phyloP scores from a whole-genome alignment of 2,888 invertebrate genomes.

The Venustoraphidia nigricollis region DNA sequence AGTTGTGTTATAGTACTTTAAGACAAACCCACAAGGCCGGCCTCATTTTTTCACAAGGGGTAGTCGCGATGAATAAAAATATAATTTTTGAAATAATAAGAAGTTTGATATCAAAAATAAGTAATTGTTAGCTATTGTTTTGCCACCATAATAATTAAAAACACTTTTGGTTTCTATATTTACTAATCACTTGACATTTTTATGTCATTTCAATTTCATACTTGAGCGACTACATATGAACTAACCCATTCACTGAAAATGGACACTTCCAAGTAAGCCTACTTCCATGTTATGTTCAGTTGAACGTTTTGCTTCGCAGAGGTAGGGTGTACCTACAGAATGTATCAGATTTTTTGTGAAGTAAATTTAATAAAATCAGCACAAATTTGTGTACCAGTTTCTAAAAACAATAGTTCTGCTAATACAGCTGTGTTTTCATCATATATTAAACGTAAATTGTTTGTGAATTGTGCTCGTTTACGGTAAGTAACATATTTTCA shows the following conservation, averaged over 20 bases:
- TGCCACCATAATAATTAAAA: too few species aligned
- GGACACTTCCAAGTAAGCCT: constrained; percentile 31
- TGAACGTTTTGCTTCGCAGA: constrained; percentile 16
- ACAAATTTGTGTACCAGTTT: constrained; percentile 3
- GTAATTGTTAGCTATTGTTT: too few species aligned
- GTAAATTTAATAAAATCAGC: background rate
- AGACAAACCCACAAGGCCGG: constrained; percentile 1
- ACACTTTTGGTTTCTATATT: too few species aligned
- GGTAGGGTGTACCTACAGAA: constrained; percentile 28
- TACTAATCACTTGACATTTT: too few species aligned
- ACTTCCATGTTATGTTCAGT: constrained; percentile 6
- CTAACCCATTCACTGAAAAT: constrained; percentile 13
- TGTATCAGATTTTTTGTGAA: constrained; percentile 24
- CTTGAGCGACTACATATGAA: too few species aligned
- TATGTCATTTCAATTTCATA: too few species aligned
- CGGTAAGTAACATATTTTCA: constrained; percentile 30
- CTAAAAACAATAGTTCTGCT: background rate
- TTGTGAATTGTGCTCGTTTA: constrained; percentile 17
- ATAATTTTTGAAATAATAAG: too few species aligned
- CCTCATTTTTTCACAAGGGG: background rate
- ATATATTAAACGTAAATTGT: background rate
- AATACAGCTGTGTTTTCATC: background rate
- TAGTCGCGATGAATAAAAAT: too few species aligned
- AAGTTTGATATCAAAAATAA: too few species aligned
- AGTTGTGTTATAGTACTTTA: background rate